A percentile compares a stretch with the other conserved stretches of the same genome.
Evolutionary conservation across 1,140 invertebrate species (phyloP).

Genomic region (Drosophila mauritiana): DNA sequence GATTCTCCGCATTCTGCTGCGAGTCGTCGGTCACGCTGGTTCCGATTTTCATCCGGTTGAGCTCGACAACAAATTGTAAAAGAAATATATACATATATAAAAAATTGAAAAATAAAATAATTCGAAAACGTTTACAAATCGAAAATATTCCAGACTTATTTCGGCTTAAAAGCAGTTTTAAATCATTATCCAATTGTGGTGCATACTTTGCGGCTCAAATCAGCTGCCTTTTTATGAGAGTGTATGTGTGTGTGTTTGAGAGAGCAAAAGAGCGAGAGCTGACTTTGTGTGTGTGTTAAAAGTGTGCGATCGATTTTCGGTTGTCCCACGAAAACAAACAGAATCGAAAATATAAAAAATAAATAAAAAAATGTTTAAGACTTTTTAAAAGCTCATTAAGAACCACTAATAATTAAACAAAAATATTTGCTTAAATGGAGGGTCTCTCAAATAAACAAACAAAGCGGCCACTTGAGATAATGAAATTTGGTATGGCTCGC

Average conservation of each 20-base stretch:
- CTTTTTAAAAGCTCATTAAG: constrained; percentile 14
- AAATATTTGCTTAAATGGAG: too few species aligned
- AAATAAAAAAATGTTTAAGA: not conserved
- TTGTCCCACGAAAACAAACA: constrained; percentile 23
- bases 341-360: constrained; percentile 1
- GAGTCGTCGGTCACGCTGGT: constrained; percentile 63
- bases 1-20: constrained; percentile 61
- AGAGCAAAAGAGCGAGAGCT: constrained; percentile 8
- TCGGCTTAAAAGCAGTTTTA: not conserved
- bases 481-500: constrained; percentile 61
- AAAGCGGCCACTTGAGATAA: constrained; percentile 73
- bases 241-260: constrained; percentile 19
- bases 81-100: not conserved
- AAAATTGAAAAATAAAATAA: constrained; percentile 1
- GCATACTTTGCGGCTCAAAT: constrained; percentile 57
- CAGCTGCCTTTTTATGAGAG: constrained; percentile 45
- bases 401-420: constrained; percentile 7
- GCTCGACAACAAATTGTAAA: constrained; percentile 4
- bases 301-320: constrained; percentile 76
- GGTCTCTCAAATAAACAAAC: constrained; percentile 72
- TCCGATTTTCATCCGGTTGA: constrained; percentile 41
- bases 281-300: constrained; percentile 41
- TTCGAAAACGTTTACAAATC: not conserved
- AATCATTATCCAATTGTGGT: constrained; percentile 15
- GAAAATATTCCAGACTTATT: not conserved